Evolutionary conservation across 1,140 invertebrate genomes (phyloP).

Genomic region (Dendrolimus punctatus): DNA sequence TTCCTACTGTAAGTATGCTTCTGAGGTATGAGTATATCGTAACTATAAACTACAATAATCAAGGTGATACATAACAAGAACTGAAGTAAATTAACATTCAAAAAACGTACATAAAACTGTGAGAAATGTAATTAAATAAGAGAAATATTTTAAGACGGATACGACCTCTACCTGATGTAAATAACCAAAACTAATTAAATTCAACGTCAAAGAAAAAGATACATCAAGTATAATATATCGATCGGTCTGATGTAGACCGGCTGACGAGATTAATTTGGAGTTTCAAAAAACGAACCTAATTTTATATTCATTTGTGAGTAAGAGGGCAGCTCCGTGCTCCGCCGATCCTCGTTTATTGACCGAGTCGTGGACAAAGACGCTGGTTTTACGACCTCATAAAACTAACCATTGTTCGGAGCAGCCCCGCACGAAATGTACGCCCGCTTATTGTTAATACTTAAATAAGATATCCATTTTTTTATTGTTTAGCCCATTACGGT

Average conservation of each 20-base stretch:
- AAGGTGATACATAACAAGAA: too few species aligned
- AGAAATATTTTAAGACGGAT: too few species aligned
- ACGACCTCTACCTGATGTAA: too few species aligned
- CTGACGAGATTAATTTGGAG: not conserved
- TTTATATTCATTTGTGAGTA: constrained; percentile 5
- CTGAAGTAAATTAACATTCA: too few species aligned
- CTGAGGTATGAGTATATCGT: too few species aligned
- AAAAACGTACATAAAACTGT: too few species aligned
- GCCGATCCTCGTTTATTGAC: constrained; percentile 46
- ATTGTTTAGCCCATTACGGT: constrained; percentile 59
- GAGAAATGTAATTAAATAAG: too few species aligned
- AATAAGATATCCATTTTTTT: constrained; percentile 68
- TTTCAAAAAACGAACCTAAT: constrained; percentile 7
- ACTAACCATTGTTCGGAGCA: constrained; percentile 46
- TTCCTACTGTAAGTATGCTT: too few species aligned
- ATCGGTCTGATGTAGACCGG: not conserved
- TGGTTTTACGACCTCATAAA: constrained; percentile 57
- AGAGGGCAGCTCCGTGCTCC: constrained; percentile 14
- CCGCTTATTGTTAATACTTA: constrained; percentile 59
- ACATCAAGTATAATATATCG: not conserved
- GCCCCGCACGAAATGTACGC: constrained; percentile 42
- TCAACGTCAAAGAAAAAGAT: not conserved
- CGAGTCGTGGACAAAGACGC: constrained; percentile 51
- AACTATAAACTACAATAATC: too few species aligned
- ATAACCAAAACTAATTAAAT: too few species aligned